phyloP scores from a whole-genome alignment of 92 coral and sea anemone genomes.

The Epizoanthus rinbou region DNA sequence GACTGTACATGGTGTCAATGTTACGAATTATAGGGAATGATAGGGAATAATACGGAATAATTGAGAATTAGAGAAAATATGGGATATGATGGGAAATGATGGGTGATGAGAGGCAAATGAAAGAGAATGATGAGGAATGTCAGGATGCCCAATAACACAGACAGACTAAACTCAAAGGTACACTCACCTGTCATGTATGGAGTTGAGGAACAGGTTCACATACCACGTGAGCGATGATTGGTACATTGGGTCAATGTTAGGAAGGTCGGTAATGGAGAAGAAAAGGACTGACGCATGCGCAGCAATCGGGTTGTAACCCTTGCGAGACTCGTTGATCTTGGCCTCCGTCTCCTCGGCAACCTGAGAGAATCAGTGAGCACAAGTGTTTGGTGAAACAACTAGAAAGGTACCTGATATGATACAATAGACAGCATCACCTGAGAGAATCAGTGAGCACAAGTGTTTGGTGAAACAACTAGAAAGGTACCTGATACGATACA shows the following conservation, averaged over 20 bases:
- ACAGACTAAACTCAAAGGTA: neutral
- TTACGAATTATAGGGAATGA: conserved; percentile 57
- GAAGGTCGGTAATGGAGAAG: conserved; percentile 96
- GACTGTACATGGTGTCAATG: conserved; percentile 99
- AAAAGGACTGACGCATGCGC: conserved; percentile 97
- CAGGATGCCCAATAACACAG: too few relatives aligned
- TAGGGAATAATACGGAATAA: too few relatives aligned
- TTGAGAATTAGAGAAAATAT: too few relatives aligned
- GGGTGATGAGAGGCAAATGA: too few relatives aligned
- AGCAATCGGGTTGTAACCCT: conserved; percentile 96
- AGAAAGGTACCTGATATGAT: neutral
- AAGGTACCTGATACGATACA: conserved; percentile 74
- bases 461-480: neutral
- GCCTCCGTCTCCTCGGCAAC: conserved; percentile 98
- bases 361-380: conserved; percentile 35
- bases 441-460: neutral
- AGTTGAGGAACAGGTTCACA: conserved; percentile 96
- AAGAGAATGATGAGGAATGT: too few relatives aligned
- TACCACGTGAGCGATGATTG: conserved; percentile 98
- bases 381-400: neutral
- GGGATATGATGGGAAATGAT: too few relatives aligned
- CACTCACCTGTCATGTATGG: conserved; percentile 94
- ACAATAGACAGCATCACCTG: neutral
- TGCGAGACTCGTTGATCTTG: conserved; percentile 94
- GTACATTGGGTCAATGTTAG: conserved; percentile 99